Percentiles rank a stretch among this genome's conserved stretches.
These are phyloP conservation scores for Xanthorhoe designata DNA, from an alignment of 2,888 invertebrate genomes.

Conservation along the genomic window DNA sequence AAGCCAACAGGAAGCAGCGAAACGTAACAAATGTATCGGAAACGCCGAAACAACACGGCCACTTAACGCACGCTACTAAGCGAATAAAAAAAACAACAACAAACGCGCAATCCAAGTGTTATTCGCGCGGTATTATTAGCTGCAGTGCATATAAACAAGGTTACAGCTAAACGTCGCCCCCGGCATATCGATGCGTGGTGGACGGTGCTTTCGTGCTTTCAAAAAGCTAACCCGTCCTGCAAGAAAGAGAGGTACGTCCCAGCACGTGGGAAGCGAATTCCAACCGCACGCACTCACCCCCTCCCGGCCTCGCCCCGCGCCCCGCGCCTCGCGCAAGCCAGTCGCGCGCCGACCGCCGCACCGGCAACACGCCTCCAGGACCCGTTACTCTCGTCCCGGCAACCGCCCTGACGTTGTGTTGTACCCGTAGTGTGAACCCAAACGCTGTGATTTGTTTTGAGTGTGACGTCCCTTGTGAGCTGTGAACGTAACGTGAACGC, in stretches of 20 bases:
- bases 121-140: slow-evolving; percentile 81
- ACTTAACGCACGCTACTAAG: slow-evolving; percentile 65
- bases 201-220: slow-evolving; percentile 69
- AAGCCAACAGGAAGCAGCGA: slow-evolving; percentile 58
- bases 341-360: slow-evolving; percentile 83
- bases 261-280: slow-evolving; percentile 85
- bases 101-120: slow-evolving; percentile 69
- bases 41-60: slow-evolving; percentile 66
- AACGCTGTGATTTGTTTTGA: slow-evolving; percentile 81
- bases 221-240: slow-evolving; percentile 83
- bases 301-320: slow-evolving; percentile 50
- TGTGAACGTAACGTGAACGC: slow-evolving; percentile 70
- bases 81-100: slow-evolving; percentile 64
- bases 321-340: slow-evolving; percentile 74
- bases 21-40: slow-evolving; percentile 64
- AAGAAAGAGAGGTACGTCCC: slow-evolving; percentile 77
- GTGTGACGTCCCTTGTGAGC: slow-evolving; percentile 69
- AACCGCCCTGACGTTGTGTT: slow-evolving; percentile 76
- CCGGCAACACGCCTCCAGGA: slow-evolving; percentile 62
- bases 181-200: slow-evolving; percentile 81
- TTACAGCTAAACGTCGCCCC: slow-evolving; percentile 76
- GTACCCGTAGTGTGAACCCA: slow-evolving; percentile 77
- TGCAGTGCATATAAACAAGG: slow-evolving; percentile 82
- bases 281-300: slow-evolving; percentile 83
- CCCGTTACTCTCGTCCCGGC: slow-evolving; percentile 55